These are phyloP conservation scores for Atractosteus spatula DNA, from an alignment of 2,113 vertebrate species.

Conservation along the genomic window DNA sequence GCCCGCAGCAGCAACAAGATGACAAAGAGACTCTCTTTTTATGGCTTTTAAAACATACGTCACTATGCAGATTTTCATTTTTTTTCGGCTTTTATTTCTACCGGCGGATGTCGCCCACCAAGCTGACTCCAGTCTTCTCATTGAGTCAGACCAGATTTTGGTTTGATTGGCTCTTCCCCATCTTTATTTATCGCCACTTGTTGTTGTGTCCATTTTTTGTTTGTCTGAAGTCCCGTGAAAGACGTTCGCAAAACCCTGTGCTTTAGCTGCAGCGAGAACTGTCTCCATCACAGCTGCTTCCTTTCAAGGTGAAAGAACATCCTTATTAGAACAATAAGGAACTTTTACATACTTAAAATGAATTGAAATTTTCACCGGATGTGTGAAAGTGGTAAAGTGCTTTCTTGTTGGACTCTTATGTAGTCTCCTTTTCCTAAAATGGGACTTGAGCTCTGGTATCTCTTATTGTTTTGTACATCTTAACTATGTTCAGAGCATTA, in stretches of 20 bases:
- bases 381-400: neutral
- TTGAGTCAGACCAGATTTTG: neutral
- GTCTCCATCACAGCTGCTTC: neutral
- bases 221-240: neutral
- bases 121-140: neutral
- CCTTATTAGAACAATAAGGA: conserved; percentile 1
- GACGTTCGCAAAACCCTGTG: neutral
- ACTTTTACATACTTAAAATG: conserved; percentile 6
- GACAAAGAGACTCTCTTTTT: conserved; percentile 39
- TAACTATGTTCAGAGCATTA: conserved; percentile 50
- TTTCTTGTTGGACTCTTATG: neutral
- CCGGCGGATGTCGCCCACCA: neutral
- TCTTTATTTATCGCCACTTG: conserved; percentile 25
- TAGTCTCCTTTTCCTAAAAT: conserved; percentile 39
- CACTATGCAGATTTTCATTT: conserved; percentile 55
- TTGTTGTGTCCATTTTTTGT: conserved; percentile 31
- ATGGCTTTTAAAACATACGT: conserved; percentile 57
- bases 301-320: too few species aligned
- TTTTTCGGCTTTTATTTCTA: neutral
- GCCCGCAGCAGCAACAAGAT: conserved; percentile 30
- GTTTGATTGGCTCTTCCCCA: conserved; percentile 2
- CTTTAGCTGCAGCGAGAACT: neutral
- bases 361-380: neutral
- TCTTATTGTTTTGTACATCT: conserved; percentile 34
- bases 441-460: conserved; percentile 31